Evolutionary conservation across 2,113 vertebrate genomes (phyloP).

Genomic region (Gymnobelideus leadbeateri): DNA sequence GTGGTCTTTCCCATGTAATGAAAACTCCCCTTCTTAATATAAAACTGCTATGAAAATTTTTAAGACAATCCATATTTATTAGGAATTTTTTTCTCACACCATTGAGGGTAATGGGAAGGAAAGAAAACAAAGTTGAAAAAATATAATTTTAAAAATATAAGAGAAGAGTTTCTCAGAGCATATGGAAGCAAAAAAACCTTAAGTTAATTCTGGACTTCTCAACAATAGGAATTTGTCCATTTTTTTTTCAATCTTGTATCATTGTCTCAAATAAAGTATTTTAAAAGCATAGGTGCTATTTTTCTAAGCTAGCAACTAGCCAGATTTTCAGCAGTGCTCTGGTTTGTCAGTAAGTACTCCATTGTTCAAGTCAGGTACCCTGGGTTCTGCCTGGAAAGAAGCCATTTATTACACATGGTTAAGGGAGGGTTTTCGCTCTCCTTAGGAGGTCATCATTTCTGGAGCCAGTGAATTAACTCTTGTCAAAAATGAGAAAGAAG

Average conservation of each 20-base stretch:
- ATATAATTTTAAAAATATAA: not conserved
- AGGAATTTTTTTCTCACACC: not conserved
- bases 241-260: not conserved
- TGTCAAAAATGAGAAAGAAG: slow-evolving; percentile 2
- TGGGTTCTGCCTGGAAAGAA: not conserved
- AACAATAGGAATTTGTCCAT: not conserved
- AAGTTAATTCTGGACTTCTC: slow-evolving; percentile 20
- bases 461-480: not conserved
- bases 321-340: not conserved
- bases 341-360: not conserved
- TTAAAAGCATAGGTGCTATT: not conserved
- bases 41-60: not conserved
- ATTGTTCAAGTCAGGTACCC: not conserved
- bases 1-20: not conserved
- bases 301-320: not conserved
- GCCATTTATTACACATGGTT: not conserved
- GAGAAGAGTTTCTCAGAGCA: not conserved
- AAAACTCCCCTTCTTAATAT: not conserved
- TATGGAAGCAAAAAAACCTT: not conserved
- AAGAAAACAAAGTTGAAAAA: not conserved
- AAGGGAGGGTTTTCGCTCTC: slow-evolving; percentile 4
- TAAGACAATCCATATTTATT: not conserved
- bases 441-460: not conserved
- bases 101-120: not conserved
- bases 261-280: not conserved